A percentile compares a stretch with the other conserved stretches of the same genome.
These are phyloP conservation scores for Gastrophryne carolinensis DNA, from an alignment of 2,797 vertebrate genomes.

Conservation along the genomic window DNA sequence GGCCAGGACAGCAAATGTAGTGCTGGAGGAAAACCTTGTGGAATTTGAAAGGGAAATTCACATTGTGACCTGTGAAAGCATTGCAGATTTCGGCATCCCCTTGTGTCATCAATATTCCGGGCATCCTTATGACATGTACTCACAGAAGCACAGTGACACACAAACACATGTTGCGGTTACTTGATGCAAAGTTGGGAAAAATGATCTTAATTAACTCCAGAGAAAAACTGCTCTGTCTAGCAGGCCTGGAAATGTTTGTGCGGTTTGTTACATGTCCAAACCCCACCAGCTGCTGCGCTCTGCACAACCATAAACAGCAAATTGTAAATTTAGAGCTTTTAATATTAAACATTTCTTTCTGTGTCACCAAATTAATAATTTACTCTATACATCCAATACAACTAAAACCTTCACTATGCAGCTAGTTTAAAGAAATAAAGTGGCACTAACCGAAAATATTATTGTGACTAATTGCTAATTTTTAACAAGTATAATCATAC, in stretches of 20 bases:
- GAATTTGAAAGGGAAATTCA: constrained; percentile 38
- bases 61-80: constrained; percentile 54
- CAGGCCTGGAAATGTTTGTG: constrained; percentile 53
- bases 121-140: constrained; percentile 58
- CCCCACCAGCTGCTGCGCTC: constrained; percentile 53
- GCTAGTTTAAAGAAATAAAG: constrained; percentile 10
- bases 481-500: neutral
- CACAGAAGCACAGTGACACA: constrained; percentile 51
- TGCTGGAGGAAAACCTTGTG: constrained; percentile 20
- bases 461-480: neutral
- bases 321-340: constrained; percentile 39
- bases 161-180: constrained; percentile 53
- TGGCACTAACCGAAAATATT: neutral
- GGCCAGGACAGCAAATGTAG: neutral
- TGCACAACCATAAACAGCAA: constrained; percentile 22
- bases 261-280: constrained; percentile 55
- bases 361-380: constrained; percentile 20
- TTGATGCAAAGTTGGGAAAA: constrained; percentile 38
- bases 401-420: neutral
- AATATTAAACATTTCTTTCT: constrained; percentile 47
- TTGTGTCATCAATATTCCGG: constrained; percentile 46
- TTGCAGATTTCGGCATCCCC: constrained; percentile 46
- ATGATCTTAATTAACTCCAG: constrained; percentile 59
- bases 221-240: constrained; percentile 39
- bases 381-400: neutral